Conservation (phyloP, 2,888 invertebrate species). For the Mythimna ferrago region DNA sequence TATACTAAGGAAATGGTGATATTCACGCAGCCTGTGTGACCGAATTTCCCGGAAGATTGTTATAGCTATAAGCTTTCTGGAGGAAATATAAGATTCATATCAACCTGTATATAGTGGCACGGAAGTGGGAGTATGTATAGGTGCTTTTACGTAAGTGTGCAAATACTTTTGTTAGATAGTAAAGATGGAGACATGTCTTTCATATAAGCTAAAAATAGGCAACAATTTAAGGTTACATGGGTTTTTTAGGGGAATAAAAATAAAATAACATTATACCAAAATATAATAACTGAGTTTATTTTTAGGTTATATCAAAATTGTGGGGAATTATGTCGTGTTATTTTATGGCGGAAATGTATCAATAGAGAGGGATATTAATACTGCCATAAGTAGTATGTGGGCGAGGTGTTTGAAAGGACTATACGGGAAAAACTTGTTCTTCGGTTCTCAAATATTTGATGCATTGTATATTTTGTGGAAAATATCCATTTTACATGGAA, state of each 20-base stretch:
- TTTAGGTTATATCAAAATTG: not conserved
- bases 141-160: slow-evolving; percentile 32
- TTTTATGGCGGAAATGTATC: not conserved
- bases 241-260: not conserved
- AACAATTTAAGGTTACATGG: not conserved
- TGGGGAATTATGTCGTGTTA: not conserved
- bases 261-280: not conserved
- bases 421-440: not conserved
- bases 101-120: slow-evolving; percentile 29
- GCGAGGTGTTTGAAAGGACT: not conserved
- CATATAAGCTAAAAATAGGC: not conserved
- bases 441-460: not conserved
- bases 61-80: slow-evolving; percentile 65
- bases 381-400: not conserved
- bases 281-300: not conserved
- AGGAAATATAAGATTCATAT: slow-evolving; percentile 68
- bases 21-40: slow-evolving; percentile 64
- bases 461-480: not conserved
- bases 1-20: slow-evolving; percentile 71
- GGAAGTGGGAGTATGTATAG: slow-evolving; percentile 27
- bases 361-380: not conserved
- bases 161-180: slow-evolving; percentile 36
- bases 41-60: slow-evolving; percentile 68
- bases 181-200: slow-evolving; percentile 1
- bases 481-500: not conserved